Conservation (phyloP, 2,888 invertebrate species). For the Podotricha telesiphe region DNA sequence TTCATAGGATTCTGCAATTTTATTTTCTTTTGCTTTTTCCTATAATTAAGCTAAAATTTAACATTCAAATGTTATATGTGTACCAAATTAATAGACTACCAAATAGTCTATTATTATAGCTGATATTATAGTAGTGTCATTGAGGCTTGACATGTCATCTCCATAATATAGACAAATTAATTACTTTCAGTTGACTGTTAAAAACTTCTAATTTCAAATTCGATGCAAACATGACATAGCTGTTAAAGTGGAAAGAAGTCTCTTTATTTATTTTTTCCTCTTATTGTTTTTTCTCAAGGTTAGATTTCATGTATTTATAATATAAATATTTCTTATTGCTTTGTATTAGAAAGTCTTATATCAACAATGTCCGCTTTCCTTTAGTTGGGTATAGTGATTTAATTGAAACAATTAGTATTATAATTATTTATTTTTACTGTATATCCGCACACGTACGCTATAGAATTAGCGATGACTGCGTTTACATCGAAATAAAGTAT, state of each 20-base stretch:
- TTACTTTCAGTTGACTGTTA: background rate
- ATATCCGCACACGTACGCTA: constrained; percentile 9
- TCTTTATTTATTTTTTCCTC: too few relatives aligned
- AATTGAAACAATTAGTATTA: background rate
- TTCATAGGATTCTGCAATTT: too few relatives aligned
- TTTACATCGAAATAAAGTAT: constrained; percentile 16
- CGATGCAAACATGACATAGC: background rate
- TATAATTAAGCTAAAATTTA: too few relatives aligned
- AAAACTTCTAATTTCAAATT: background rate
- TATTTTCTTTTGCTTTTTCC: too few relatives aligned
- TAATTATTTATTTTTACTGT: background rate
- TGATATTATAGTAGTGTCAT: background rate
- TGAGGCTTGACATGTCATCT: background rate
- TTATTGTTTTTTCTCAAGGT: too few relatives aligned
- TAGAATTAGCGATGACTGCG: constrained; percentile 9
- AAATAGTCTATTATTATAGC: too few relatives aligned
- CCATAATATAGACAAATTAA: background rate
- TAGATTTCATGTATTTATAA: too few relatives aligned
- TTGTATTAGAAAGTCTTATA: background rate
- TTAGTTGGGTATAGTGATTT: background rate
- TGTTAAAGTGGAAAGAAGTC: background rate
- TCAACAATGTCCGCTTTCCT: background rate
- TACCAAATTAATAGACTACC: too few relatives aligned
- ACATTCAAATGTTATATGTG: too few relatives aligned
- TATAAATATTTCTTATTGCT: too few relatives aligned